A percentile compares a stretch with the other conserved stretches of the same genome.
phyloP scores from a whole-genome alignment of 2,888 invertebrate genomes.

The Gastrophysa polygoni region DNA sequence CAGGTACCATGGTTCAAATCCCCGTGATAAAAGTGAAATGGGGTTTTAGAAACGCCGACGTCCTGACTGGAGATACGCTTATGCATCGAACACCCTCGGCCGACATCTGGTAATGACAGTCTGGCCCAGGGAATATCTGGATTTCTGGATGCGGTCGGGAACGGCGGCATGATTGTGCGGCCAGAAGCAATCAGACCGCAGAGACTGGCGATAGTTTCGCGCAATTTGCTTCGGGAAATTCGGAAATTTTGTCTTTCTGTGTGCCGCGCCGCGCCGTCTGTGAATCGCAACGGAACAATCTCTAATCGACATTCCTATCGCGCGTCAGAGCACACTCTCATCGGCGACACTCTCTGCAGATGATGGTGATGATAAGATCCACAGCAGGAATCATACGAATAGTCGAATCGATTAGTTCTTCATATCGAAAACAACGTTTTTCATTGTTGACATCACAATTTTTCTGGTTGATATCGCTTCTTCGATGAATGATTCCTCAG shows the following conservation, averaged over 20 bases:
- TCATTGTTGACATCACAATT: too few relatives aligned
- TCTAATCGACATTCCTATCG: constrained; percentile 2
- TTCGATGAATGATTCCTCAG: too few relatives aligned
- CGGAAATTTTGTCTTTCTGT: constrained; percentile 25
- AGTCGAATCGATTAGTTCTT: not conserved
- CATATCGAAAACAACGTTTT: too few relatives aligned
- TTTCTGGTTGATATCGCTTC: too few relatives aligned
- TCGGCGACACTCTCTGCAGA: not conserved
- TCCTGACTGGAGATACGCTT: too few relatives aligned
- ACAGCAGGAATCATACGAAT: not conserved
- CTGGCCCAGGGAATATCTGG: constrained; percentile 49
- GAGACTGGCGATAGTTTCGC: constrained; percentile 47
- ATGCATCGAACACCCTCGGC: constrained; percentile 29
- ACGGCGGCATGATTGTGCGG: constrained; percentile 54
- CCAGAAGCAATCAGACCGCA: constrained; percentile 54
- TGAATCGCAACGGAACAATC: constrained; percentile 13
- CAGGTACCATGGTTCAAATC: too few relatives aligned
- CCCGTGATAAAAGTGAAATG: too few relatives aligned
- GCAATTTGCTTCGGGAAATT: constrained; percentile 48
- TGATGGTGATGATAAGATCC: not conserved
- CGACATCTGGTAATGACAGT: constrained; percentile 55
- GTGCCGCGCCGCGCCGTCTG: constrained; percentile 2
- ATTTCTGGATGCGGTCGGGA: constrained; percentile 48
- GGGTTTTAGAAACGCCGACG: too few relatives aligned
- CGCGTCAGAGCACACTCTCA: not conserved